A percentile compares a stretch with the other conserved stretches of the same genome.
phyloP scores from a whole-genome alignment of 2,888 invertebrate genomes.

The Dioctria linearis region DNA sequence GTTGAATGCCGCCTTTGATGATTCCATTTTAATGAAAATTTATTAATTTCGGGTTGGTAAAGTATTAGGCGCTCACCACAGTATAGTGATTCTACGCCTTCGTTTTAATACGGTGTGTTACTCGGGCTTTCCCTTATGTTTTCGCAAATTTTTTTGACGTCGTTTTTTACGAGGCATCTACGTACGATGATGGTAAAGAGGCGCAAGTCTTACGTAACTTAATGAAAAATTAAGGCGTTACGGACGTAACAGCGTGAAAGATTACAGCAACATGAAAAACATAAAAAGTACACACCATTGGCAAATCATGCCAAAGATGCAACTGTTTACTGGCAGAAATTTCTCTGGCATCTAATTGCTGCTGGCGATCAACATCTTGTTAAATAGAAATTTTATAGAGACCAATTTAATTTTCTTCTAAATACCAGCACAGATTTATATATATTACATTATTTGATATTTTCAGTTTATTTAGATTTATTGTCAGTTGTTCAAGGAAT shows the following conservation, averaged over 20 bases:
- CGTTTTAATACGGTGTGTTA: conserved; percentile 33
- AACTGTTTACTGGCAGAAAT: conserved; percentile 11
- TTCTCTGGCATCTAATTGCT: conserved; percentile 20
- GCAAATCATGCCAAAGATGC: conserved; percentile 36
- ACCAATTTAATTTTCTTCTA: not conserved
- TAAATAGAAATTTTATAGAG: conserved; percentile 40
- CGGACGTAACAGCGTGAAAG: conserved; percentile 56
- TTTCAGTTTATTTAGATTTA: too few species aligned
- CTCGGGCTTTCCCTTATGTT: conserved; percentile 8
- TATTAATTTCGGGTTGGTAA: conserved; percentile 60
- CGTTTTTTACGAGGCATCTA: not conserved
- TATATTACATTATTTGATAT: too few species aligned
- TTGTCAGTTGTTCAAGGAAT: too few species aligned
- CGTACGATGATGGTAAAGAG: not conserved
- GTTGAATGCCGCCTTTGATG: conserved; percentile 61
- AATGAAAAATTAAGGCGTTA: conserved; percentile 57
- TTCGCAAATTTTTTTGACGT: not conserved
- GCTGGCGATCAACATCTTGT: conserved; percentile 23
- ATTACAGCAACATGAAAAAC: conserved; percentile 49
- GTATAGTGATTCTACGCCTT: conserved; percentile 26
- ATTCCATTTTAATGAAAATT: conserved; percentile 63
- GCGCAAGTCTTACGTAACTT: conserved; percentile 25
- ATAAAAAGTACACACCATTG: conserved; percentile 35
- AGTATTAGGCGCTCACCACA: conserved; percentile 37
- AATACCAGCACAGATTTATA: too few species aligned